Percentiles rank a stretch among this genome's conserved stretches.
Conservation (phyloP, 2,113 vertebrate genomes). For the Zosterops japonicus region DNA sequence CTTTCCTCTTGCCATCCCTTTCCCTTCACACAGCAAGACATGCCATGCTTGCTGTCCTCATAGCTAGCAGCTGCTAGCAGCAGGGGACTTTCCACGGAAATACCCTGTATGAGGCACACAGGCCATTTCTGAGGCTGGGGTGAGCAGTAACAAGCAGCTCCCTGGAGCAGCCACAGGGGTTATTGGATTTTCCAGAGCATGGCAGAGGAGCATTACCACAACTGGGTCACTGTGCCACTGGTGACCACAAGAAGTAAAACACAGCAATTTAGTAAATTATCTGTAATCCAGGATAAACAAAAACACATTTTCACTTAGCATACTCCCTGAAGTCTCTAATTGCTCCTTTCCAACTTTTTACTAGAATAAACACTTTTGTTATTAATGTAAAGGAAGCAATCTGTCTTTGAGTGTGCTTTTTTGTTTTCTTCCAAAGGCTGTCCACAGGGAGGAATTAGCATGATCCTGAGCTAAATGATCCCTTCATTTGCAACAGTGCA, state of each 20-base stretch:
- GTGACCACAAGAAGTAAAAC: conserved; percentile 5
- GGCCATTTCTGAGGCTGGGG: not conserved
- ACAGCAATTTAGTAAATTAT: not conserved
- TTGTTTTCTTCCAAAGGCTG: not conserved
- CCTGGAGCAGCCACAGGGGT: not conserved
- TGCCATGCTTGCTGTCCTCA: not conserved
- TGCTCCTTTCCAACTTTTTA: conserved; percentile 2
- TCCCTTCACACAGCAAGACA: not conserved
- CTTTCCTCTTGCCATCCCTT: not conserved
- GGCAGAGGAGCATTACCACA: not conserved
- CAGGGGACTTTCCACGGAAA: not conserved
- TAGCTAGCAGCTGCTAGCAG: not conserved
- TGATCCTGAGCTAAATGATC: not conserved
- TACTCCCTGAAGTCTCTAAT: conserved; percentile 41
- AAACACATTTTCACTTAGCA: not conserved
- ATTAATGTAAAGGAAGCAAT: conserved; percentile 42
- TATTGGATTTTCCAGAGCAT: not conserved
- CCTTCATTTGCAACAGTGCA: not conserved
- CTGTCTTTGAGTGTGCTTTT: not conserved
- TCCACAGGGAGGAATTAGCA: conserved; percentile 30
- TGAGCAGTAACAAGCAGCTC: accelerated
- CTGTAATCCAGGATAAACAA: not conserved
- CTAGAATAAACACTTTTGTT: conserved; percentile 39
- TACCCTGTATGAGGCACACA: not conserved
- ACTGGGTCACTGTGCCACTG: not conserved